Percentiles rank a stretch among this genome's conserved stretches.
phyloP scores from a whole-genome alignment of 2,113 vertebrate genomes.

The Oplegnathus fasciatus region DNA sequence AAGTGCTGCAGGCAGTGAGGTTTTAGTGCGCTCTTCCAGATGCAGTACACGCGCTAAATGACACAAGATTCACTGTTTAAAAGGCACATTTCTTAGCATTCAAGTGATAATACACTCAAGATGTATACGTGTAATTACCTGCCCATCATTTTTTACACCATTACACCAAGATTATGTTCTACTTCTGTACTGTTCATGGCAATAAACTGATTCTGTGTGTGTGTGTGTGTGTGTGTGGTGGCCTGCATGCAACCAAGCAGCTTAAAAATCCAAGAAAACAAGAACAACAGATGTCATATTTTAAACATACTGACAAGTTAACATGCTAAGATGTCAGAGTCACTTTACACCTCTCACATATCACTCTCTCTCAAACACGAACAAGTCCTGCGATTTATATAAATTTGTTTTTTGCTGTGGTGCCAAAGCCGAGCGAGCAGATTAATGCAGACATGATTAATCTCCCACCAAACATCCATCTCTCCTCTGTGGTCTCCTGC shows the following conservation, averaged over 20 bases:
- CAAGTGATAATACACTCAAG: too few species aligned
- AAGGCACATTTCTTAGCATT: too few species aligned
- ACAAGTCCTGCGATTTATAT: conserved; percentile 22
- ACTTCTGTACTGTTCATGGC: background rate
- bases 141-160: background rate
- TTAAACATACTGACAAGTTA: background rate
- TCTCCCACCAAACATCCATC: conserved; percentile 45
- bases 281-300: conserved; percentile 2
- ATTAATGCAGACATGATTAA: conserved; percentile 42
- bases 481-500: conserved; percentile 19
- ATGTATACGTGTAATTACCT: too few species aligned
- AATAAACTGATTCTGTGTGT: background rate
- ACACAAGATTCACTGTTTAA: too few species aligned
- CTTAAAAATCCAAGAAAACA: background rate
- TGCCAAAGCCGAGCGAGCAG: background rate
- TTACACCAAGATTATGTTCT: background rate
- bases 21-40: background rate
- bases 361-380: conserved; percentile 21
- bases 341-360: conserved; percentile 12
- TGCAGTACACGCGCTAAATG: too few species aligned
- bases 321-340: conserved; percentile 21
- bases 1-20: background rate
- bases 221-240: background rate
- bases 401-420: conserved; percentile 7
- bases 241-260: background rate